A percentile compares a stretch with the other conserved stretches of the same genome.
Conservation (phyloP, 2,113 vertebrate genomes). For the Nematolebias whitei region DNA sequence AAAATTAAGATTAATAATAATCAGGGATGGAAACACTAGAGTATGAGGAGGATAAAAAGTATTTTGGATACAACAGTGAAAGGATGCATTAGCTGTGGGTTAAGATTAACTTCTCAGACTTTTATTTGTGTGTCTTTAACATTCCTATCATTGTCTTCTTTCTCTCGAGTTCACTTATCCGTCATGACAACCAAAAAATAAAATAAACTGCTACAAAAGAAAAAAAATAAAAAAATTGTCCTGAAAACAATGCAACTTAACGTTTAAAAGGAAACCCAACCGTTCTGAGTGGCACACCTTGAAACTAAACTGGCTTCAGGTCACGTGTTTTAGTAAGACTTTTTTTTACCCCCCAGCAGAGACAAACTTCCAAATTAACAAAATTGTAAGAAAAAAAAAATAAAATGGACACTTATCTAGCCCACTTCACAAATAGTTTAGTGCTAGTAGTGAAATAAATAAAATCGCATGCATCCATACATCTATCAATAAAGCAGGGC, state of each 20-base stretch:
- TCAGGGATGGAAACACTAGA: neutral
- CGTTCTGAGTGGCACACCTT: slow-evolving; percentile 20
- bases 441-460: slow-evolving; percentile 9
- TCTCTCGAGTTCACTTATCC: slow-evolving; percentile 6
- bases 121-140: slow-evolving; percentile 8
- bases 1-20: slow-evolving; percentile 37
- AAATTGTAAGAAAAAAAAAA: too few relatives aligned
- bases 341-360: slow-evolving; percentile 1
- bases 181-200: slow-evolving; percentile 27
- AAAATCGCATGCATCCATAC: slow-evolving; percentile 18
- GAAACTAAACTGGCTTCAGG: neutral
- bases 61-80: neutral
- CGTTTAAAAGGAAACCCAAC: neutral
- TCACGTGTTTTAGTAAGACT: slow-evolving; percentile 3
- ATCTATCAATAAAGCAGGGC: neutral
- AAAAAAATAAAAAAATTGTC: neutral
- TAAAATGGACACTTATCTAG: too few relatives aligned
- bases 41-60: neutral
- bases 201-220: slow-evolving; percentile 48
- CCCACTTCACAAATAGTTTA: slow-evolving; percentile 39
- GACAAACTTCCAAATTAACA: slow-evolving; percentile 6
- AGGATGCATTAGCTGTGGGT: slow-evolving; percentile 5
- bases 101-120: slow-evolving; percentile 14
- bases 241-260: slow-evolving; percentile 8
- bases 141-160: slow-evolving; percentile 43